Evolutionary conservation across 2,113 vertebrate genomes (phyloP), one percentile per base, ranked within the genome.

Genomic region (Sphaerodactylus townsendi): DNA sequence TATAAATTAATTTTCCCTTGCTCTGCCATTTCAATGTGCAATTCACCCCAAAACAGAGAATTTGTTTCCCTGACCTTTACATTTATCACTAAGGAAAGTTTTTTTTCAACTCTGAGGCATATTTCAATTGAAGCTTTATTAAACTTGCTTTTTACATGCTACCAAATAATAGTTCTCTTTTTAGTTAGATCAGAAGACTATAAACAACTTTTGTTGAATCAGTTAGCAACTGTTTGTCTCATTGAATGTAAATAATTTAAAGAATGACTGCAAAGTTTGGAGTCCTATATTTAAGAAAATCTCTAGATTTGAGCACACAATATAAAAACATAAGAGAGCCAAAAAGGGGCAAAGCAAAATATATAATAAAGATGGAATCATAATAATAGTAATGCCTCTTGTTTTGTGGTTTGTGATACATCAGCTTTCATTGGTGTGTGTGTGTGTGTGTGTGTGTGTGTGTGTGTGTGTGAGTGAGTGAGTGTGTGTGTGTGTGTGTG

Each of bases 11-110:
- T 85, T 86, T 87, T 0, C 0, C 69, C 80, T 82, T 85, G 81
- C 75, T 87, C 56, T 87, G 39, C 35, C 62, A 88, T 85, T 84
- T 79, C 76, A 77, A 82, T 41, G 70, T 86, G 41, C 50, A n/a
- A 15, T 46, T 73, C 56, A 87, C 76, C 79, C 37, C 41, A 77
- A 82, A 72, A 90, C 53, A 25, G 41, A 77, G 81, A 53, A 21
- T 39, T 70, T 81, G 90, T 79, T 85, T 81, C 64, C 75, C 65
- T 91, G 84, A 88, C 86, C 84, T 92, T 92, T 89, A 74, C 71
- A 13, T 87, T 89, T 76, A 80, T 66, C 0, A 0, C 66, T 82
- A 71, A 87, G 77, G 78, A 91, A 86, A n/a, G n/a, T n/a, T n/a
- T n/a, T 44, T 71, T 88, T 89, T 88, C 80, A 35, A 81, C 87